A percentile compares a stretch with the other conserved stretches of the same genome.
phyloP scores from a whole-genome alignment of 2,888 invertebrate genomes.

The Drosophila niveifrons region DNA sequence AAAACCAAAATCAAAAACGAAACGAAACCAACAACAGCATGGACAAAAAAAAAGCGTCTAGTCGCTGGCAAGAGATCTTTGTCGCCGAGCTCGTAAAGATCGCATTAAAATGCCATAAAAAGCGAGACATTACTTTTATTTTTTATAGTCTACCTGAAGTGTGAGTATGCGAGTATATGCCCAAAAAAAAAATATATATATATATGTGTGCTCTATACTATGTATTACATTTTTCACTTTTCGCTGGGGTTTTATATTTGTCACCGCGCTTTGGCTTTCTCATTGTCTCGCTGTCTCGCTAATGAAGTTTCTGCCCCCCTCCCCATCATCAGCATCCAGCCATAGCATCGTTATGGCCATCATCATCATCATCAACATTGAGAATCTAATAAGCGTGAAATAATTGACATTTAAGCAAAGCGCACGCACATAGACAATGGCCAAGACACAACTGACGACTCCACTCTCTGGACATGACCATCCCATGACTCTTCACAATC shows the following conservation, averaged over 20 bases:
- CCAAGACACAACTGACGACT: conserved; percentile 24
- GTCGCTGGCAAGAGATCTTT: conserved; percentile 56
- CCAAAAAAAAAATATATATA: neutral
- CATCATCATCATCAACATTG: conserved; percentile 46
- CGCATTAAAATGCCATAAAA: conserved; percentile 73
- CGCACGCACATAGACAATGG: conserved; percentile 77
- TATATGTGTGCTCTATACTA: conserved; percentile 22
- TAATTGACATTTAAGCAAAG: conserved; percentile 80
- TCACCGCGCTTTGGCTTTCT: conserved; percentile 1
- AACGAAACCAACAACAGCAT: neutral
- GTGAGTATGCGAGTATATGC: neutral
- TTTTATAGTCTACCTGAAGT: conserved; percentile 41
- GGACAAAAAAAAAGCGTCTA: conserved; percentile 10
- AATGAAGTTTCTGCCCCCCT: conserved; percentile 43
- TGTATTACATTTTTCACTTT: conserved; percentile 47
- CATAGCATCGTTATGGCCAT: conserved; percentile 19
- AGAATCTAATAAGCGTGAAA: conserved; percentile 80
- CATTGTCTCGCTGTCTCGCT: conserved; percentile 19
- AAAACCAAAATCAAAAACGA: conserved; percentile 2
- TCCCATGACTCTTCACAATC: neutral
- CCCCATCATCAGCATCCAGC: conserved; percentile 37
- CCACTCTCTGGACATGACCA: conserved; percentile 33
- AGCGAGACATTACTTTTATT: conserved; percentile 62
- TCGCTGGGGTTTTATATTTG: conserved; percentile 24
- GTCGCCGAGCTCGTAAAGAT: conserved; percentile 71